Evolutionary conservation across 2,797 vertebrate genomes (phyloP).

Genomic region (Pseudomugil tenellus): DNA sequence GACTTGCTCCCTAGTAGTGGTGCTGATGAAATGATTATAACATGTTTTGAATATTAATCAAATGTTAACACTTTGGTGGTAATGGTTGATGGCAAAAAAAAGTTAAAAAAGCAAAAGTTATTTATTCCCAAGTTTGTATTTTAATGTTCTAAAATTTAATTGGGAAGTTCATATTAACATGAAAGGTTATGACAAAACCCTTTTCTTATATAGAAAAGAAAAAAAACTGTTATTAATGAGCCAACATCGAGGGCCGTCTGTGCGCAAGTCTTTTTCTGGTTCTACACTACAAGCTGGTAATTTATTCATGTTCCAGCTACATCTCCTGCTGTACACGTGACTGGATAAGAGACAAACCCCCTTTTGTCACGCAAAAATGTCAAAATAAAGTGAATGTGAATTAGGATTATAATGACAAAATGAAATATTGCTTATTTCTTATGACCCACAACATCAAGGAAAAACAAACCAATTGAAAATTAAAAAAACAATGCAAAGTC

Average conservation of each 20-base stretch:
- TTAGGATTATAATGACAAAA: slow-evolving; percentile 63
- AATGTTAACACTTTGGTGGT: slow-evolving; percentile 46
- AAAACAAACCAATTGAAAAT: slow-evolving; percentile 13
- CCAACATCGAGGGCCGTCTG: neutral
- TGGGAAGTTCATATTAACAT: slow-evolving; percentile 25
- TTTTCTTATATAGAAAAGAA: neutral
- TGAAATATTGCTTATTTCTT: slow-evolving; percentile 51
- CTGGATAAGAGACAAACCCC: slow-evolving; percentile 28
- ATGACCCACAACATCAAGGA: slow-evolving; percentile 24
- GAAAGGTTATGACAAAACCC: neutral
- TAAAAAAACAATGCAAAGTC: slow-evolving; percentile 11
- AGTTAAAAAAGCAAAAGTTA: slow-evolving; percentile 37
- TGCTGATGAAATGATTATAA: slow-evolving; percentile 52
- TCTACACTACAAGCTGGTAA: neutral
- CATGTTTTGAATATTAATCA: slow-evolving; percentile 59
- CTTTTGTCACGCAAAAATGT: slow-evolving; percentile 45
- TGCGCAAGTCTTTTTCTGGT: neutral
- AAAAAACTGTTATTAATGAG: neutral
- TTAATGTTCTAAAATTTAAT: slow-evolving; percentile 12
- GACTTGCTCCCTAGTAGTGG: slow-evolving; percentile 46
- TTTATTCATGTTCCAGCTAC: neutral
- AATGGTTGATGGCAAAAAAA: slow-evolving; percentile 59
- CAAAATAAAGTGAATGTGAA: slow-evolving; percentile 55
- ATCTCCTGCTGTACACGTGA: slow-evolving; percentile 11
- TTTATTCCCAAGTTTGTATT: slow-evolving; percentile 16